phyloP scores from a whole-genome alignment of 2,113 vertebrate genomes.

The Apaloderma vittatum region DNA sequence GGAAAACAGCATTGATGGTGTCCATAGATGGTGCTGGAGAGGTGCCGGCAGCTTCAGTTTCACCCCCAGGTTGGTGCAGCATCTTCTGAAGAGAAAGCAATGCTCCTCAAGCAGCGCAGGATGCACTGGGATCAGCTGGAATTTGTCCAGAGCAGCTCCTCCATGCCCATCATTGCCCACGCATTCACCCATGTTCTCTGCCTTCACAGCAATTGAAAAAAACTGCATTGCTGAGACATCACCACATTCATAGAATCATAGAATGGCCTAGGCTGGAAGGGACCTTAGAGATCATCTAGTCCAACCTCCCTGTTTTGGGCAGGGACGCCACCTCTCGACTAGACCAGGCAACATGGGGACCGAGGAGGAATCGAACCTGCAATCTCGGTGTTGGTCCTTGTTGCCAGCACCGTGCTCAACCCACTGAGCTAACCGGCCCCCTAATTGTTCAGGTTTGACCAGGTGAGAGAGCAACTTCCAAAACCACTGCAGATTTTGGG shows the following conservation, averaged over 20 bases:
- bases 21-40: not conserved
- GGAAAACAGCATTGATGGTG: fast-evolving
- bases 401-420: too few species aligned
- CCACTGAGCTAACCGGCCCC: too few species aligned
- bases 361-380: too few species aligned
- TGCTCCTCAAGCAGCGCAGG: fast-evolving
- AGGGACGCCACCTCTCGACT: too few species aligned
- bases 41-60: not conserved
- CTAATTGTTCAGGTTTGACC: not conserved
- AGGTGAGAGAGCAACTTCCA: not conserved
- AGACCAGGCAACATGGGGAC: too few species aligned
- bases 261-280: too few species aligned
- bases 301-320: too few species aligned
- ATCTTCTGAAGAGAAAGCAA: not conserved
- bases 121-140: fast-evolving
- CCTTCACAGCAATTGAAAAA: not conserved
- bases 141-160: fast-evolving
- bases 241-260: too few species aligned
- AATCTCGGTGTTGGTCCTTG: too few species aligned
- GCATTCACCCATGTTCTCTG: not conserved
- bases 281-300: too few species aligned
- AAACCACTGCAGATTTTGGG: not conserved
- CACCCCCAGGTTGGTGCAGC: not conserved
- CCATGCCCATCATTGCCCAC: not conserved
- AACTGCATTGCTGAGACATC: not conserved